Conservation (phyloP, 2,113 vertebrate species). For the Loxodonta africana region DNA sequence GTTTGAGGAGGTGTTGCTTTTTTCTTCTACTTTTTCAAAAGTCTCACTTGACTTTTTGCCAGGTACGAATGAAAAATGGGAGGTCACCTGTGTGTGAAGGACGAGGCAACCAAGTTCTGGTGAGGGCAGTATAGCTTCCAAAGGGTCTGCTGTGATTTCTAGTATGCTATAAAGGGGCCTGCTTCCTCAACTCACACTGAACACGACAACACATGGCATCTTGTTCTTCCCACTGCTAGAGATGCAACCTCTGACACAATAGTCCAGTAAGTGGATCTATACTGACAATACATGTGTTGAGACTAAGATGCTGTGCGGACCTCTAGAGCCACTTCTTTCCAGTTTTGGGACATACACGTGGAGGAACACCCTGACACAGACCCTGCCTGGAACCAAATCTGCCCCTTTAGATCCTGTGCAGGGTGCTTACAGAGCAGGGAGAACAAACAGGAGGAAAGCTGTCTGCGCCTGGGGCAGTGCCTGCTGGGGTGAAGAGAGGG, state of each 20-base stretch:
- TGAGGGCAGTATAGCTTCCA: background rate
- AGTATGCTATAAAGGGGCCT: background rate
- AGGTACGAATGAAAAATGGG: background rate
- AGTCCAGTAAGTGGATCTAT: background rate
- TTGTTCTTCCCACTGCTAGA: background rate
- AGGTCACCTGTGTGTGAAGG: background rate
- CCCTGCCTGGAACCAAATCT: background rate
- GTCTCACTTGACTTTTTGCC: background rate
- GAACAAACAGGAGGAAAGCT: background rate
- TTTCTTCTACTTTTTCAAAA: background rate
- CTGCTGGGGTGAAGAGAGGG: fast-evolving
- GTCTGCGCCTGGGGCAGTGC: background rate
- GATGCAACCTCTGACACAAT: background rate
- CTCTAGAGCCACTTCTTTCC: background rate
- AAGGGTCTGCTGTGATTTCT: background rate
- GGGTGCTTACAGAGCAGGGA: background rate
- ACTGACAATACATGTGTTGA: background rate
- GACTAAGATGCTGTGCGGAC: background rate
- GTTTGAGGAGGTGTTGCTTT: background rate
- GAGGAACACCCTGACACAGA: background rate
- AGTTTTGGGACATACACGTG: background rate
- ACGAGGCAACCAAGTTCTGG: background rate
- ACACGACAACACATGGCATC: background rate
- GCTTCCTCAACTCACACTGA: background rate
- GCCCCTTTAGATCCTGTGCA: background rate